These are phyloP conservation scores for Lutjanus argentimaculatus DNA, from an alignment of 2,797 vertebrate genomes.

Conservation along the genomic window DNA sequence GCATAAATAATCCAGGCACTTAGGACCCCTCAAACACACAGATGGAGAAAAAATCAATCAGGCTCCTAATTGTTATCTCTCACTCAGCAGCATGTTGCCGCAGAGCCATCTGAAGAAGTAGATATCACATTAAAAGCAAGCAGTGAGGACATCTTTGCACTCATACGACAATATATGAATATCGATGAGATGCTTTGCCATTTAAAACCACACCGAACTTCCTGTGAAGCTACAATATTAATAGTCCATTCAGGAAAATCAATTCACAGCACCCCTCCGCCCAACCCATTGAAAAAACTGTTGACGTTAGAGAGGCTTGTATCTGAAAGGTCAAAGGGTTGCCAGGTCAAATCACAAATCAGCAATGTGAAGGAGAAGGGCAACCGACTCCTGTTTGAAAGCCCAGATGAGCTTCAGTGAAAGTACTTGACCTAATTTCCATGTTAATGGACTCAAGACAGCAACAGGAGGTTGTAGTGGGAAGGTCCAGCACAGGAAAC, in stretches of 20 bases:
- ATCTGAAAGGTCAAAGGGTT: neutral
- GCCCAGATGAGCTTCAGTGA: neutral
- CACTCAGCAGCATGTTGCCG: constrained; percentile 35
- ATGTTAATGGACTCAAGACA: constrained; percentile 11
- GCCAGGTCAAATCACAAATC: neutral
- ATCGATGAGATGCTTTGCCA: constrained; percentile 21
- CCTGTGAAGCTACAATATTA: neutral
- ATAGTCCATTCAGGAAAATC: neutral
- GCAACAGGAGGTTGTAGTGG: constrained; percentile 15
- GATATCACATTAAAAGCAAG: constrained; percentile 42
- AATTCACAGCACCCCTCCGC: neutral
- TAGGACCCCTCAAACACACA: constrained; percentile 23
- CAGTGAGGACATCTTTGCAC: constrained; percentile 13
- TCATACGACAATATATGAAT: constrained; percentile 4
- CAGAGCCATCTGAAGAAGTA: neutral
- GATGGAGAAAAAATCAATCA: constrained; percentile 40
- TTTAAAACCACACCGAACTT: constrained; percentile 3
- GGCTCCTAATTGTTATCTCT: constrained; percentile 45
- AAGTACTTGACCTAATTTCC: constrained; percentile 1
- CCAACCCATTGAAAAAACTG: neutral
- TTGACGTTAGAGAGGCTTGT: neutral
- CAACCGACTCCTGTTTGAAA: neutral
- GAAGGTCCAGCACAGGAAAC: neutral
- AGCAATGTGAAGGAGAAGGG: neutral
- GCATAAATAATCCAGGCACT: constrained; percentile 40